Evolutionary conservation across 2,888 invertebrate species (phyloP), one percentile per base, ranked within the genome.

Genomic region (Campaea margaritaria): DNA sequence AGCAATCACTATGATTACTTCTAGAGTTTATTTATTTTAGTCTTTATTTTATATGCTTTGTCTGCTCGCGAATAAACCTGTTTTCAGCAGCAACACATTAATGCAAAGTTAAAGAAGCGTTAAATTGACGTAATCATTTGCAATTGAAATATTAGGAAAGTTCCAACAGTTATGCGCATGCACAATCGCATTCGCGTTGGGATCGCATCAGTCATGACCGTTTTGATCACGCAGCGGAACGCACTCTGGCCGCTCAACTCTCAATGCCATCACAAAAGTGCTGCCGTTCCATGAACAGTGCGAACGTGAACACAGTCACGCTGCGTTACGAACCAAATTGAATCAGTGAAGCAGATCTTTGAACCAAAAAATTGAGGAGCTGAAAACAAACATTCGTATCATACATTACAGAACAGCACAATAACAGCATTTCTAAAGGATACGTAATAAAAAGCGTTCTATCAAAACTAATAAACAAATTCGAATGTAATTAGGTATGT

Each of bases 211-310:
- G 73, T 76, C 78, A 75, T 82, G 83, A 81, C 83, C 81, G 78
- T 74, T 78, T 78, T 83, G 73, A 70, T 69, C 79, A 75, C 66
- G 68, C 70, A 71, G 64, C 75, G 81, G 81, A 83, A 83, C 82
- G 75, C 71, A 70, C 66, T 73, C 69, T 68, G 70, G 66, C 70
- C 67, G 62, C 53, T 70, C 82, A 83, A 82, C 67, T 61, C 53
- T 70, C 82, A 83, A 82, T 82, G 82, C 73, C 80, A 76, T 68
- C 73, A 62, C 34, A 61, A 9, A 55, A 62, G 31, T 46, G 45
- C 42, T 13, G 38, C 51, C 57, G 52, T 54, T 49, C 56, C 48
- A 52, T 34, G 54, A 45, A 34, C 39, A 41, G 21, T 21, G 5
- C 21, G 21, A 54, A 36, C 52, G 36, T 43, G 45, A 44, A 41